These are phyloP conservation scores for Desmodus rotundus DNA, from an alignment of 2,113 vertebrate genomes.

Conservation along the genomic window DNA sequence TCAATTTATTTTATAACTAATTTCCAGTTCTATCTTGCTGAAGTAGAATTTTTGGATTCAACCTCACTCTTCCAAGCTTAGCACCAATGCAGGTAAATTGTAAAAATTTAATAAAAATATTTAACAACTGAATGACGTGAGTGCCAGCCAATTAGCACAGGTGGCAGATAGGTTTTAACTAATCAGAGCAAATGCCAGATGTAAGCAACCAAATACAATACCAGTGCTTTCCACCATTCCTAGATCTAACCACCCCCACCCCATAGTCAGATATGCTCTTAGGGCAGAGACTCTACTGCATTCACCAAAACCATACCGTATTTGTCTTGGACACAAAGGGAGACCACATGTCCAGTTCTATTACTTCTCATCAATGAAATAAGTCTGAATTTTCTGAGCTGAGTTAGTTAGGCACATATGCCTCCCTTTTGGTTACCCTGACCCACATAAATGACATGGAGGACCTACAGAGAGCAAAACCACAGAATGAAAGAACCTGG, in stretches of 20 bases:
- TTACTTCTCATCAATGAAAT: background rate
- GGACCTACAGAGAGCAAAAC: background rate
- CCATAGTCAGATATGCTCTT: background rate
- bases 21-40: background rate
- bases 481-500: background rate
- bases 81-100: background rate
- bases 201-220: background rate
- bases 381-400: background rate
- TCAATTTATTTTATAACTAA: background rate
- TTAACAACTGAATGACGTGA: background rate
- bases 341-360: background rate
- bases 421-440: background rate
- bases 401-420: background rate
- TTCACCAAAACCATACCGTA: background rate
- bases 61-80: background rate
- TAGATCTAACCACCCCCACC: accelerated
- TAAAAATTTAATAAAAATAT: background rate
- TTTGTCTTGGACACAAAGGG: background rate
- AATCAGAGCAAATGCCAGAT: background rate
- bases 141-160: background rate
- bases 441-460: background rate
- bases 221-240: background rate
- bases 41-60: background rate
- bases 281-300: background rate
- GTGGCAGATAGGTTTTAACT: background rate